These are phyloP conservation scores for Chelonus insularis DNA, from an alignment of 1,140 invertebrate genomes.

Conservation along the genomic window DNA sequence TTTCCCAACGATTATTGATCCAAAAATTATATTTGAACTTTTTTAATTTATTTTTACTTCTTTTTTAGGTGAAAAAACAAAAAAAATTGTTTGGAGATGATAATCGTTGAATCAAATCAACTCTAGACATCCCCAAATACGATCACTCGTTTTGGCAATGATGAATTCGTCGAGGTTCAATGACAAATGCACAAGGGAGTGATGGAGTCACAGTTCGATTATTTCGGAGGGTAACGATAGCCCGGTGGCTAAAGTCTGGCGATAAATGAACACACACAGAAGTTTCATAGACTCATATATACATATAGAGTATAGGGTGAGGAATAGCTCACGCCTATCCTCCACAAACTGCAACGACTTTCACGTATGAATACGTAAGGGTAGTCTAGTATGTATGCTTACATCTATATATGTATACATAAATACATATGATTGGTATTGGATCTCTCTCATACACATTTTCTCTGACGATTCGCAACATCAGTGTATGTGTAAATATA, in stretches of 20 bases:
- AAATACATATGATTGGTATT: too few relatives aligned
- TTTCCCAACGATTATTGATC: too few relatives aligned
- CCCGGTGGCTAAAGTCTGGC: conserved; percentile 9
- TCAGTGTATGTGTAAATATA: too few relatives aligned
- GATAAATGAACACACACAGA: not conserved
- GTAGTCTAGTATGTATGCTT: not conserved
- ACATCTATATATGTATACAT: too few relatives aligned
- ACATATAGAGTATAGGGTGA: not conserved
- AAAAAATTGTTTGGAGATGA: too few relatives aligned
- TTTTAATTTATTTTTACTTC: too few relatives aligned
- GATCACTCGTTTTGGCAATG: conserved; percentile 21
- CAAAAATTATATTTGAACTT: too few relatives aligned
- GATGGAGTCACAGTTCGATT: conserved; percentile 8
- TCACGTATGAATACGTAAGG: not conserved
- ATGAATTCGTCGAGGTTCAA: conserved; percentile 5
- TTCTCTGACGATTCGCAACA: too few relatives aligned
- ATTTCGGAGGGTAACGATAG: conserved; percentile 19
- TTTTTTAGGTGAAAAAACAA: too few relatives aligned
- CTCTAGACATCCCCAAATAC: too few relatives aligned
- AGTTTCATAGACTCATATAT: not conserved
- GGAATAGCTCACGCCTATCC: conserved; percentile 19
- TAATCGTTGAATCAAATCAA: too few relatives aligned
- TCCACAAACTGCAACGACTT: not conserved
- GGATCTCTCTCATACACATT: too few relatives aligned
- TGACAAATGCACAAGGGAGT: conserved; percentile 14